Evolutionary conservation across 2,888 invertebrate genomes (phyloP).

Genomic region (Limulus polyphemus): DNA sequence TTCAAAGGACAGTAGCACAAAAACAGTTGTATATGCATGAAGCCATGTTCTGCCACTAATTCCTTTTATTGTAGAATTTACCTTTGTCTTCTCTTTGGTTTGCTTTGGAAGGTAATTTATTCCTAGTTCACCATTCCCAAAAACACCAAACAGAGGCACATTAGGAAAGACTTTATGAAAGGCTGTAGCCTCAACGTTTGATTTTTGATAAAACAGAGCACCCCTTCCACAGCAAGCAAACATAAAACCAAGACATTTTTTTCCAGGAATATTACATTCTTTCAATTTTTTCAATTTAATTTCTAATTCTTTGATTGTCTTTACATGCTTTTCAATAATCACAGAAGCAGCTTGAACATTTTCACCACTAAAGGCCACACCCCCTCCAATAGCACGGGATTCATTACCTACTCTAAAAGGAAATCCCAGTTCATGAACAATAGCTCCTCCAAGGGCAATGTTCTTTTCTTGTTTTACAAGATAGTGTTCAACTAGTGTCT

Average conservation of each 20-base stretch:
- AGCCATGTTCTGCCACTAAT: constrained; percentile 1
- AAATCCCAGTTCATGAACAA: constrained; percentile 6
- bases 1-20: constrained; percentile 10
- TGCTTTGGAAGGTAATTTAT: constrained; percentile 28
- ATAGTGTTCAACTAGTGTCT: constrained; percentile 5
- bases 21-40: constrained; percentile 11
- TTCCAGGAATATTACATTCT: constrained; percentile 29
- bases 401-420: constrained; percentile 32
- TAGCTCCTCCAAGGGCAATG: constrained; percentile 19
- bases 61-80: neutral
- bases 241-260: constrained; percentile 34
- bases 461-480: constrained; percentile 5
- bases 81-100: neutral
- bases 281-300: constrained; percentile 31
- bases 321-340: constrained; percentile 21
- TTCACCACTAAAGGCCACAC: constrained; percentile 22
- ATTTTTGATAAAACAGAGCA: constrained; percentile 27
- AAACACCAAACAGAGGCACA: constrained; percentile 40
- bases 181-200: constrained; percentile 36
- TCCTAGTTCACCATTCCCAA: constrained; percentile 41
- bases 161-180: constrained; percentile 39
- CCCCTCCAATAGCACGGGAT: constrained; percentile 2
- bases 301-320: constrained; percentile 19
- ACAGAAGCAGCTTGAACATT: constrained; percentile 29
- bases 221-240: constrained; percentile 41